These are phyloP conservation scores for Xiphophorus birchmanni DNA, from an alignment of 2,797 vertebrate species.

Conservation along the genomic window DNA sequence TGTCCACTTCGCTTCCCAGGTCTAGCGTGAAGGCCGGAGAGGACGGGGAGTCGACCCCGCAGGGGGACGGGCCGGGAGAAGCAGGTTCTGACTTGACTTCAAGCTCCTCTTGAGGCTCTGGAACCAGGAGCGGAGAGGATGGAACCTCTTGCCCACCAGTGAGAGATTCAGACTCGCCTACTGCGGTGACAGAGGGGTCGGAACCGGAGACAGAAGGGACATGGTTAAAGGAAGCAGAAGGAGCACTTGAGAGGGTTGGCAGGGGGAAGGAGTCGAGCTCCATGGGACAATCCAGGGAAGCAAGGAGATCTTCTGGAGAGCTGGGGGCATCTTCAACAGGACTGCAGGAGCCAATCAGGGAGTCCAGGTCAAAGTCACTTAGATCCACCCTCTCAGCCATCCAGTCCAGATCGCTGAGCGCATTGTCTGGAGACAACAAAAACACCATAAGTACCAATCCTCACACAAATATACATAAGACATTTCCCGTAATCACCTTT, in stretches of 20 bases:
- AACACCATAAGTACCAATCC: background rate
- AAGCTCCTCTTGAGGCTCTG: constrained; percentile 78
- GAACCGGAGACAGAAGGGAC: background rate
- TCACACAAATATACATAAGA: too few species aligned
- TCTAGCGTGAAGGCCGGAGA: constrained; percentile 80
- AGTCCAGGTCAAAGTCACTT: constrained; percentile 91
- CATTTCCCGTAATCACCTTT: constrained; percentile 69
- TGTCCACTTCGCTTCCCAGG: constrained; percentile 90
- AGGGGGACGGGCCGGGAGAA: constrained; percentile 59
- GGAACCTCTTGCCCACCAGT: constrained; percentile 44
- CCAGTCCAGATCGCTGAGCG: constrained; percentile 92
- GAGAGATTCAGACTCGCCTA: constrained; percentile 31
- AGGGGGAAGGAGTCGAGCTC: constrained; percentile 75
- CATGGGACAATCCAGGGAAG: constrained; percentile 88
- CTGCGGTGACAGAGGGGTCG: constrained; percentile 20
- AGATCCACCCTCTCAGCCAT: constrained; percentile 95
- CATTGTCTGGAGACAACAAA: constrained; percentile 77
- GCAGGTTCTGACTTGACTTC: constrained; percentile 80
- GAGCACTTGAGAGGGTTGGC: constrained; percentile 37
- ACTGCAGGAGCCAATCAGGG: constrained; percentile 84
- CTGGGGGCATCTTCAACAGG: constrained; percentile 83
- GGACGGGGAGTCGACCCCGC: constrained; percentile 50
- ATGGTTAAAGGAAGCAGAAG: constrained; percentile 30
- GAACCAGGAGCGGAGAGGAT: constrained; percentile 68
- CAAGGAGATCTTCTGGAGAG: constrained; percentile 87